Evolutionary conservation across 2,888 invertebrate genomes (phyloP).

Genomic region (Melanophora roralis): DNA sequence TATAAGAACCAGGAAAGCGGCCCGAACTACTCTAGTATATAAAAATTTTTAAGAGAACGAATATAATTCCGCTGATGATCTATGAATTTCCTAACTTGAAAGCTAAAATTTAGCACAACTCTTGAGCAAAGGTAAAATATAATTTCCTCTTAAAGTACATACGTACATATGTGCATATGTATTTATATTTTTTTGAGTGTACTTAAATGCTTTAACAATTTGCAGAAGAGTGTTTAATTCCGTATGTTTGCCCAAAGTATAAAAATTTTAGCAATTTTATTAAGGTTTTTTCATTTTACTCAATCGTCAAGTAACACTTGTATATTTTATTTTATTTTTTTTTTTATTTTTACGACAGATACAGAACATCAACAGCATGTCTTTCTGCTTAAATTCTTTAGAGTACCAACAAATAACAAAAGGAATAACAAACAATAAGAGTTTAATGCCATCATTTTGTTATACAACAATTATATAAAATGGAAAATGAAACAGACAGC

Average conservation of each 20-base stretch:
- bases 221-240: too few species aligned
- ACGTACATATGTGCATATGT: not conserved
- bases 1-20: too few species aligned
- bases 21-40: too few species aligned
- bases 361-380: constrained; percentile 27
- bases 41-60: too few species aligned
- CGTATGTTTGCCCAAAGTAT: too few species aligned
- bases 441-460: constrained; percentile 51
- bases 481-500: not conserved
- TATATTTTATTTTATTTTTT: constrained; percentile 59
- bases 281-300: constrained; percentile 46
- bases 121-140: too few species aligned
- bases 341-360: constrained; percentile 57
- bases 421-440: constrained; percentile 29
- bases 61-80: too few species aligned
- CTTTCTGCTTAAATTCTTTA: not conserved
- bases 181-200: not conserved
- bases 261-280: not conserved
- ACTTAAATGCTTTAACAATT: too few species aligned
- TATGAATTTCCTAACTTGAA: too few species aligned
- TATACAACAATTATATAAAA: not conserved
- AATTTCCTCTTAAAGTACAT: too few species aligned
- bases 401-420: not conserved
- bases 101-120: too few species aligned
- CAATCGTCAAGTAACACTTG: constrained; percentile 53